These are phyloP conservation scores for Deilephila elpenor DNA, from an alignment of 2,888 invertebrate genomes.

Conservation along the genomic window DNA sequence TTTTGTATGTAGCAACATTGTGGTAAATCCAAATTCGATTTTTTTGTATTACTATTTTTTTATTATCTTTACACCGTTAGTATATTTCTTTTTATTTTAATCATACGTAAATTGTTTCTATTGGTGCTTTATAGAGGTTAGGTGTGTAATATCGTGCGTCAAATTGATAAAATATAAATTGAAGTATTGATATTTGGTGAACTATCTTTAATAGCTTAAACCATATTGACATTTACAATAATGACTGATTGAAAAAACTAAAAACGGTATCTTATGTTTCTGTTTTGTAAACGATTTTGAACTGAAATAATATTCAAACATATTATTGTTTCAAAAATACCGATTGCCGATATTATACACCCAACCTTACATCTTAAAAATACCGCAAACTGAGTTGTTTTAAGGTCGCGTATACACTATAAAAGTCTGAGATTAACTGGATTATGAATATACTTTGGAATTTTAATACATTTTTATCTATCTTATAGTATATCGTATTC, in stretches of 20 bases:
- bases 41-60: background rate
- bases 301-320: too few species aligned
- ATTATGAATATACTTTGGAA: background rate
- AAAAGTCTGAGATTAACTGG: background rate
- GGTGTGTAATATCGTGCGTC: background rate
- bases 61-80: background rate
- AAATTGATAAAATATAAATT: too few species aligned
- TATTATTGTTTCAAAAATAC: too few species aligned
- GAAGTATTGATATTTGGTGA: too few species aligned
- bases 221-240: too few species aligned
- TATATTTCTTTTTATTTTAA: background rate
- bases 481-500: background rate
- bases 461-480: constrained; percentile 1
- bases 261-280: too few species aligned
- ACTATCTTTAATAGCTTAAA: too few species aligned
- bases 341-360: background rate
- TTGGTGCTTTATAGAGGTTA: background rate
- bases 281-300: background rate
- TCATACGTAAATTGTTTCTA: constrained; percentile 2
- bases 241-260: too few species aligned
- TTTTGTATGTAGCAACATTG: constrained; percentile 31
- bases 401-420: background rate
- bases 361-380: background rate
- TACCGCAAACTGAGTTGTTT: background rate
- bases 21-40: background rate